phyloP scores from a whole-genome alignment of 2,113 vertebrate genomes.

The Ptyas mucosa region DNA sequence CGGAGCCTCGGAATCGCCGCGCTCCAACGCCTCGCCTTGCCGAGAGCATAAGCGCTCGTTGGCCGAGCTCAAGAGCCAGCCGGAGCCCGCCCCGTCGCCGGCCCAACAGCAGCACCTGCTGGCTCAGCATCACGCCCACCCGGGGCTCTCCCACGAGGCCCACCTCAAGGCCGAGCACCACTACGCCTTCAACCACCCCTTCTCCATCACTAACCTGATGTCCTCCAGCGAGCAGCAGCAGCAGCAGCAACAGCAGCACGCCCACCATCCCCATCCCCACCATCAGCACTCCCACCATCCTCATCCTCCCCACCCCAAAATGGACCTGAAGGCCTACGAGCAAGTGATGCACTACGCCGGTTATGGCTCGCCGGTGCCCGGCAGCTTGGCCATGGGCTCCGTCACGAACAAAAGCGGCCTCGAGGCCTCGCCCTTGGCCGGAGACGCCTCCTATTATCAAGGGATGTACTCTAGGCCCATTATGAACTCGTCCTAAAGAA shows the following conservation, averaged over 20 bases:
- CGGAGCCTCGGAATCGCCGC: slow-evolving; percentile 82
- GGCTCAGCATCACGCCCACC: slow-evolving; percentile 83
- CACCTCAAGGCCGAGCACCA: slow-evolving; percentile 98
- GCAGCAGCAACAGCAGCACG: slow-evolving; percentile 74
- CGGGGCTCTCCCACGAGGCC: slow-evolving; percentile 85
- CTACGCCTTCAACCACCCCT: slow-evolving; percentile 98
- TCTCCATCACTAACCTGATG: slow-evolving; percentile 99
- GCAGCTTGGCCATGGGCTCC: slow-evolving; percentile 90
- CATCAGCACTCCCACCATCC: slow-evolving; percentile 68
- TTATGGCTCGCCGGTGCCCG: slow-evolving; percentile 90
- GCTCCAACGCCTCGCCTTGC: slow-evolving; percentile 82
- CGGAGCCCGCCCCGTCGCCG: slow-evolving; percentile 84
- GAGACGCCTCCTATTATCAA: slow-evolving; percentile 91
- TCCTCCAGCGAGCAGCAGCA: slow-evolving; percentile 96
- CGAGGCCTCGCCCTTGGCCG: slow-evolving; percentile 85
- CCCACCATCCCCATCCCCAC: slow-evolving; percentile 69
- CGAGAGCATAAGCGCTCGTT: slow-evolving; percentile 79
- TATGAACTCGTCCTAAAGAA: slow-evolving; percentile 94
- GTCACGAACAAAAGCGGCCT: slow-evolving; percentile 91
- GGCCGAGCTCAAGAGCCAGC: slow-evolving; percentile 76
- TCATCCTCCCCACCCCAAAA: slow-evolving; percentile 82
- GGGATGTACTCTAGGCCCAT: slow-evolving; percentile 96
- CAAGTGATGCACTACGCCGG: slow-evolving; percentile 97
- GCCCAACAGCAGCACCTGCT: slow-evolving; percentile 76
- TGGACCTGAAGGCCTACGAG: slow-evolving; percentile 98